Percentiles rank a stretch among this genome's conserved stretches.
Evolutionary conservation across 2,888 invertebrate species (phyloP).

Genomic region (Anticlea derivata): DNA sequence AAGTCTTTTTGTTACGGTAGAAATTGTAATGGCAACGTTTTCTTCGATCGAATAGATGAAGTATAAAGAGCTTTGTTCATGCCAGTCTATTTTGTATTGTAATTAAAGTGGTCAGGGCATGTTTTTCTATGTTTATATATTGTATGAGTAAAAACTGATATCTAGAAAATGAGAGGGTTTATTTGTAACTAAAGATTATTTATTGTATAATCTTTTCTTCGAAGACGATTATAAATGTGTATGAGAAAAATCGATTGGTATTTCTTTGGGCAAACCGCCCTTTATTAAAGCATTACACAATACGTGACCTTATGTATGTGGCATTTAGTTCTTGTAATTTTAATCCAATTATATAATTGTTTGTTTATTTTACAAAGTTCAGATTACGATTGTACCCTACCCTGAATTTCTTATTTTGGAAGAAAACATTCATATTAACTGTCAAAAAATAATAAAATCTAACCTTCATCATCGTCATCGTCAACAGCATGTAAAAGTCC

Average conservation of each 20-base stretch:
- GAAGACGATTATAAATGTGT: conserved; percentile 2
- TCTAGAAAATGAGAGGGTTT: too few relatives aligned
- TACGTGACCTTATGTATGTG: conserved; percentile 8
- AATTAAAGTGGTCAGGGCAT: conserved; percentile 15
- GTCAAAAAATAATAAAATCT: too few relatives aligned
- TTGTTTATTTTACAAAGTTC: conserved; percentile 1
- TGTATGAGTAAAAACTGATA: too few relatives aligned
- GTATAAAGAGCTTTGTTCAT: conserved; percentile 16
- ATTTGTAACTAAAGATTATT: conserved; percentile 13
- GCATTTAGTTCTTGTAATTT: conserved; percentile 1
- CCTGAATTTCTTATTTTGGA: too few relatives aligned
- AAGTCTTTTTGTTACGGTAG: conserved; percentile 22
- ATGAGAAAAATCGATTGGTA: conserved; percentile 3
- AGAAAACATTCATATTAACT: too few relatives aligned
- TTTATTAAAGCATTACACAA: not conserved
- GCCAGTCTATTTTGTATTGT: conserved; percentile 18
- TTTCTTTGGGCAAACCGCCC: conserved; percentile 1
- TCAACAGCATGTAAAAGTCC: too few relatives aligned
- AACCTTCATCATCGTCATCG: too few relatives aligned
- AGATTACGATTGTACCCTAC: too few relatives aligned
- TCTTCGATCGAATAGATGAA: conserved; percentile 21
- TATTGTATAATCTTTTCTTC: conserved; percentile 8
- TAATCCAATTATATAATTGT: not conserved
- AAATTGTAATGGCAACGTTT: conserved; percentile 16
- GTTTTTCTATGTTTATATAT: too few relatives aligned